Evolutionary conservation across 2,888 invertebrate genomes (phyloP), one percentile per base, ranked within the genome.

Genomic region (Itoplectis maculator): DNA sequence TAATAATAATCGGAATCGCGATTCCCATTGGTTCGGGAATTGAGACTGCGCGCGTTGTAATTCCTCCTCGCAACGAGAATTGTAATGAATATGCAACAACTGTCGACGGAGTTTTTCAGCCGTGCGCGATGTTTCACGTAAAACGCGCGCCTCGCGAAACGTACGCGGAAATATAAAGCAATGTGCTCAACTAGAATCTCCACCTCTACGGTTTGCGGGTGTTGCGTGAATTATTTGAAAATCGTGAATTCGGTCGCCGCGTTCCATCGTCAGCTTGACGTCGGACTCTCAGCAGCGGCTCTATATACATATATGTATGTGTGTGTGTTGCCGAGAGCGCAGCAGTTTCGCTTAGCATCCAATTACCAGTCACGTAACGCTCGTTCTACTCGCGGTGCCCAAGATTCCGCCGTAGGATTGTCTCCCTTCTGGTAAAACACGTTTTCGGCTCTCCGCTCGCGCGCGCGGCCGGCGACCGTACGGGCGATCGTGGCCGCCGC

Each of bases 361-460:
- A 86, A 89, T 89, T 88, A 87, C 87, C 83, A 86, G 87, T 88
- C 88, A 86, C 88, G 86, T 87, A 86, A 82, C 82, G 75, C 42
- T 42, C 78, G 63, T 83, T 78, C 79, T 54, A 29, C 15, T 37
- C 45, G 65, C 3, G 3, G 29, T 3, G 2, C 75, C 59, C 86
- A 86, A 88, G 86, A 87, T 85, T 85, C 77, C 82, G 83, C 78
- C 63, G 78, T 75, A 75, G 70, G 79, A 82, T 79, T 75, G 69
- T 79, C 65, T 29, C 29, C 81, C 65, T 56, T 47, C 68, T 86
- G 87, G 87, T 87, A 84, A 87, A 88, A 87, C 87, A 85, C 81
- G 84, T 84, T 88, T 86, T 84, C 81, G 84, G 85, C 81, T 84
- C 69, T 78, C 59, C 9, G 2, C 29, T 3, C 29, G 29, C 29